Percentiles rank a stretch among this genome's conserved stretches.
phyloP scores from a whole-genome alignment of 2,113 vertebrate genomes.

The human region DNA sequence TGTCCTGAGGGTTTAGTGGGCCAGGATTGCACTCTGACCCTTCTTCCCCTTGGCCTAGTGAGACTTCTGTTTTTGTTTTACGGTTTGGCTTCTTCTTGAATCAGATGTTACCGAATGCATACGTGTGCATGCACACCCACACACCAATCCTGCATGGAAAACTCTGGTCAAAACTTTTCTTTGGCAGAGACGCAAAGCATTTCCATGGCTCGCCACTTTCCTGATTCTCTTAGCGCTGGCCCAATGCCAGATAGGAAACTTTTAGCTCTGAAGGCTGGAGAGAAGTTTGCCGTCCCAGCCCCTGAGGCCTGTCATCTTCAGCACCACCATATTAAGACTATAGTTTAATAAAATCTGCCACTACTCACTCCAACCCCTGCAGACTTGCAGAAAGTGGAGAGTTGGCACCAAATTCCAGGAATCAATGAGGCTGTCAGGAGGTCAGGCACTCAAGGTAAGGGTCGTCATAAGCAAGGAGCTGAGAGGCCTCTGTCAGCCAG shows the following conservation, averaged over 20 bases:
- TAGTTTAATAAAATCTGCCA: background rate
- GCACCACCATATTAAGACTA: background rate
- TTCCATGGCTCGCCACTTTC: slow-evolving; percentile 40
- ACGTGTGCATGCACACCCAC: background rate
- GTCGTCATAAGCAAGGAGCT: background rate
- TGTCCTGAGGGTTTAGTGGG: background rate
- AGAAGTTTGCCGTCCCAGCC: slow-evolving; percentile 13
- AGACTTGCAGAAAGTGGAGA: background rate
- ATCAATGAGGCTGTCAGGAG: too few relatives aligned
- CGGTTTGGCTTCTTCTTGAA: slow-evolving; percentile 19
- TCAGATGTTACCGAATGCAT: background rate
- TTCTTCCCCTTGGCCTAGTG: background rate
- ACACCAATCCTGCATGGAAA: slow-evolving; percentile 26
- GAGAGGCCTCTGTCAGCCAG: background rate
- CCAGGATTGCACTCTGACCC: background rate
- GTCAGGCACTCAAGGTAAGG: too few relatives aligned
- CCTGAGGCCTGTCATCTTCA: slow-evolving; percentile 34
- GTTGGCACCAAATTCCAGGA: too few relatives aligned
- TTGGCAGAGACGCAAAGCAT: slow-evolving; percentile 14
- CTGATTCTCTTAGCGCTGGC: slow-evolving; percentile 20
- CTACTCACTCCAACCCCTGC: background rate
- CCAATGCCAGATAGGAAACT: background rate
- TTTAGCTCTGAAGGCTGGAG: background rate
- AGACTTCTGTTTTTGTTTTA: background rate
- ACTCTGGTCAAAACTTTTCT: slow-evolving; percentile 38